phyloP scores from a whole-genome alignment of 2,113 vertebrate species.

The Bombycilla garrulus region DNA sequence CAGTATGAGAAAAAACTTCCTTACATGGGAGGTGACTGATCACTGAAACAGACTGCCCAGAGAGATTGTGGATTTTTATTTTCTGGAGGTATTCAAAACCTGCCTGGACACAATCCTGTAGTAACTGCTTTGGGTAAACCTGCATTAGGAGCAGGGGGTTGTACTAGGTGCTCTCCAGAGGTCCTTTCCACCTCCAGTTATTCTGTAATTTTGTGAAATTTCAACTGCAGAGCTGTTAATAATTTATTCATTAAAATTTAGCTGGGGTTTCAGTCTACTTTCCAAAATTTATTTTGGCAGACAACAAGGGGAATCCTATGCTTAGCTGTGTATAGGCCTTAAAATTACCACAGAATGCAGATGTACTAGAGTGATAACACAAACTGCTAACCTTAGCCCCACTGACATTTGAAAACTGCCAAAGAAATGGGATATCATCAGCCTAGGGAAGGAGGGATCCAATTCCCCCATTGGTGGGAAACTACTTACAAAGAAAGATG shows the following conservation, averaged over 20 bases:
- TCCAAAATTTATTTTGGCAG: neutral
- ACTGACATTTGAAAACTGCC: neutral
- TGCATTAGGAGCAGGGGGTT: neutral
- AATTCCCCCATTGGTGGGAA: neutral
- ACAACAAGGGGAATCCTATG: neutral
- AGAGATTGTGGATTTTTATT: neutral
- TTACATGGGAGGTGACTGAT: accelerated
- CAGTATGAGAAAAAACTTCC: neutral
- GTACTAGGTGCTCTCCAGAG: neutral
- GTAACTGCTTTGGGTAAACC: neutral
- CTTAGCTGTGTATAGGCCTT: neutral
- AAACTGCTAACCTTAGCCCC: neutral
- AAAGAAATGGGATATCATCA: neutral
- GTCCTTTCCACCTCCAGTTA: neutral
- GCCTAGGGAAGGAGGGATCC: neutral
- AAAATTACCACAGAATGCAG: neutral
- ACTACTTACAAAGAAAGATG: neutral
- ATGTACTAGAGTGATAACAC: accelerated
- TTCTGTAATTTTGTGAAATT: neutral
- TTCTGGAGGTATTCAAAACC: neutral
- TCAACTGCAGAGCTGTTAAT: neutral
- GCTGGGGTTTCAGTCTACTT: neutral
- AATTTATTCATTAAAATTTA: neutral
- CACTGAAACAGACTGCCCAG: neutral
- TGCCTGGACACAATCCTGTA: neutral